Conservation (phyloP, 2,888 invertebrate genomes). For the Melieria omissa region DNA sequence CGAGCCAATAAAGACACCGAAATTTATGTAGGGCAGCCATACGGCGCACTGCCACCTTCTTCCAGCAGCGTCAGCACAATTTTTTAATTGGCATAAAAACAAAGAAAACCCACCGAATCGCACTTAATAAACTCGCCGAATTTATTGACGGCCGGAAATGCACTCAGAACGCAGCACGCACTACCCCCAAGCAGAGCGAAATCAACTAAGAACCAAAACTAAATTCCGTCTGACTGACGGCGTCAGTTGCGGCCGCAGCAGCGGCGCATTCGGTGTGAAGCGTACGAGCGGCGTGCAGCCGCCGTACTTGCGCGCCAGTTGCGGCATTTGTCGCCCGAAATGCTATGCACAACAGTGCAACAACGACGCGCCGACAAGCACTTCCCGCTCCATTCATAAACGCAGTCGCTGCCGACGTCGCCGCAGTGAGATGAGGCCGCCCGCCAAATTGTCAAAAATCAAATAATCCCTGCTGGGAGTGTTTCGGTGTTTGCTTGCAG, state of each 20-base stretch:
- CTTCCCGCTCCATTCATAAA: too few relatives aligned
- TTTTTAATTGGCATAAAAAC: not conserved
- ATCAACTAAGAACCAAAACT: constrained; percentile 29
- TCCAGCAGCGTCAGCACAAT: too few relatives aligned
- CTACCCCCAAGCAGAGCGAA: not conserved
- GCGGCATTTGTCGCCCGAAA: not conserved
- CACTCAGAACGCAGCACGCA: constrained; percentile 25
- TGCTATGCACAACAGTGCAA: constrained; percentile 6
- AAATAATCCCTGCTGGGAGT: not conserved
- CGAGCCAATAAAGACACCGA: not conserved
- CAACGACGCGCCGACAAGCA: constrained; percentile 7
- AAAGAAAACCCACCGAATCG: constrained; percentile 40
- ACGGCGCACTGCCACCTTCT: too few relatives aligned
- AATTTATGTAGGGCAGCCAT: not conserved
- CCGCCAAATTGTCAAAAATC: not conserved
- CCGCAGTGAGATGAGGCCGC: too few relatives aligned
- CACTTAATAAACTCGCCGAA: constrained; percentile 57
- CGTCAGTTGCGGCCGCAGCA: constrained; percentile 19
- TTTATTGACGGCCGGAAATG: constrained; percentile 50
- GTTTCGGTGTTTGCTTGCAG: not conserved
- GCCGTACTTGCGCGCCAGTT: constrained; percentile 45
- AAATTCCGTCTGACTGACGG: constrained; percentile 25
- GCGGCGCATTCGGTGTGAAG: constrained; percentile 24
- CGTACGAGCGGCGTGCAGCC: constrained; percentile 40
- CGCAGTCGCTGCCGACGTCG: too few relatives aligned